Conservation (phyloP, 1,140 invertebrate genomes). For the Oryctes rhinoceros region DNA sequence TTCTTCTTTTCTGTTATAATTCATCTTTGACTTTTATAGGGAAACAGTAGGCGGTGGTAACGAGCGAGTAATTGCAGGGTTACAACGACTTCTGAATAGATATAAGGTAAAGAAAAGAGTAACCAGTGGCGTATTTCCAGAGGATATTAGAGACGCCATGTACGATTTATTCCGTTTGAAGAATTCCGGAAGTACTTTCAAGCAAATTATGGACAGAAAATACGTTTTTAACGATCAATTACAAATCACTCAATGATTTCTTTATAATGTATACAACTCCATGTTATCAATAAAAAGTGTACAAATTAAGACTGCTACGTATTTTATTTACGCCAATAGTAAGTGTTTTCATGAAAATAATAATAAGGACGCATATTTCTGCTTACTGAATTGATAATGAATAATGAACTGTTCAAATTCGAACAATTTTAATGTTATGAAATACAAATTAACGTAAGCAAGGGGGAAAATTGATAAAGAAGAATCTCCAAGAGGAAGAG, state of each 20-base stretch:
- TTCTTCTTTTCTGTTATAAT: neutral
- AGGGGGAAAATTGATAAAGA: too few species aligned
- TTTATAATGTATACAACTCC: neutral
- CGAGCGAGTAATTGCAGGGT: neutral
- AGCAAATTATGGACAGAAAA: neutral
- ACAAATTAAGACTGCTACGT: neutral
- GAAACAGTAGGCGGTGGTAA: constrained; percentile 8
- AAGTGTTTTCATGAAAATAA: too few species aligned
- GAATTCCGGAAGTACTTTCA: constrained; percentile 1
- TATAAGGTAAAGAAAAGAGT: constrained; percentile 7
- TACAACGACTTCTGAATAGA: neutral
- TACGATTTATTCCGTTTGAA: neutral
- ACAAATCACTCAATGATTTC: neutral
- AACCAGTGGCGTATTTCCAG: neutral
- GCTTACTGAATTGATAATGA: too few species aligned
- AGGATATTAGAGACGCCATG: neutral
- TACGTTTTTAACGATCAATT: neutral
- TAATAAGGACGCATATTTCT: too few species aligned
- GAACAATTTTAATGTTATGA: too few species aligned
- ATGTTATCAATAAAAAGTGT: neutral
- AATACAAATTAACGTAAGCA: too few species aligned
- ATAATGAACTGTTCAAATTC: too few species aligned
- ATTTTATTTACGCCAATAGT: neutral
- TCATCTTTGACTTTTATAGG: neutral
- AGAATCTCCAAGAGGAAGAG: too few species aligned